phyloP scores from a whole-genome alignment of 2,113 vertebrate genomes.

The Fregata magnificens region DNA sequence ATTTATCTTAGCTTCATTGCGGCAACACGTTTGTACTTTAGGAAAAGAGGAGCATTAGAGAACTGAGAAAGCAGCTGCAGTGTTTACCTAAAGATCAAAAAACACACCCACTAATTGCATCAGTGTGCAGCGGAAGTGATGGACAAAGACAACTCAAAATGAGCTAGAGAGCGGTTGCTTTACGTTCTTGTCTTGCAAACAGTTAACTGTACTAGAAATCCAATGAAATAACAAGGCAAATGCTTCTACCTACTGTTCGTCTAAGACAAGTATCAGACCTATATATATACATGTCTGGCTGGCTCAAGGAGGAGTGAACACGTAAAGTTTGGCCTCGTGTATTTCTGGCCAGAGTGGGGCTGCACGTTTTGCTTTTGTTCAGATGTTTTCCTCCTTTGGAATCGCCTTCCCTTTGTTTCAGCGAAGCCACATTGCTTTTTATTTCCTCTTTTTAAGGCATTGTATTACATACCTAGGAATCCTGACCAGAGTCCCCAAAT shows the following conservation, averaged over 20 bases:
- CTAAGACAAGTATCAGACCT: background rate
- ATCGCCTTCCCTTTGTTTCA: background rate
- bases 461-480: background rate
- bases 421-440: background rate
- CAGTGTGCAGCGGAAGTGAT: background rate
- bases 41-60: background rate
- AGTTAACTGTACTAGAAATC: background rate
- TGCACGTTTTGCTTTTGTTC: background rate
- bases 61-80: background rate
- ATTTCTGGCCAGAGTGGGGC: background rate
- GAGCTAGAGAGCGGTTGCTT: background rate
- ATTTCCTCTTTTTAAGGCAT: background rate
- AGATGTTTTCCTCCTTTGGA: background rate
- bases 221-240: background rate
- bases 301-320: background rate
- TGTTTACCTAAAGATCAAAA: background rate
- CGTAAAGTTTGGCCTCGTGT: rapidly evolving
- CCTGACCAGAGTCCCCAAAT: background rate
- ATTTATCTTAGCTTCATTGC: background rate
- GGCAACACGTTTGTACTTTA: rapidly evolving
- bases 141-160: background rate
- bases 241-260: background rate
- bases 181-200: rapidly evolving
- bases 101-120: background rate
- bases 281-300: background rate